Conservation (phyloP, 2,113 vertebrate species). For the Mystacornis crossleyi region DNA sequence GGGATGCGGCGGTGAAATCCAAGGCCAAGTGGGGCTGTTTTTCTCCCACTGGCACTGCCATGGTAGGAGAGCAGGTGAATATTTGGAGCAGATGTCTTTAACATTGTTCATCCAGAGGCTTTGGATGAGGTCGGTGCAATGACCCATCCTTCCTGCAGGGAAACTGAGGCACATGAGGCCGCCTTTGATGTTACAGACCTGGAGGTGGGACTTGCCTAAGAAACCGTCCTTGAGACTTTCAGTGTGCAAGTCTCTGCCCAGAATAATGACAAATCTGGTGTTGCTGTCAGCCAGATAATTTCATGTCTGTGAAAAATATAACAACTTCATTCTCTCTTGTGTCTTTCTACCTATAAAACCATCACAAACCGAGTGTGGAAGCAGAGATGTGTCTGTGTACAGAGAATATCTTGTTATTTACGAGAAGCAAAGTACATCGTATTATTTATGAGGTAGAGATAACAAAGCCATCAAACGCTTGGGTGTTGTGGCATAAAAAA, state of each 20-base stretch:
- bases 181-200: neutral
- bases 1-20: neutral
- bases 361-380: neutral
- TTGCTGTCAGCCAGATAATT: neutral
- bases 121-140: neutral
- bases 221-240: neutral
- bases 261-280: neutral
- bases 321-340: neutral
- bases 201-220: neutral
- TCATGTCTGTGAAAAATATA: neutral
- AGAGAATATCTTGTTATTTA: neutral
- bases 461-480: neutral
- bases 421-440: neutral
- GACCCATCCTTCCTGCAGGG: neutral
- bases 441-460: neutral
- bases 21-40: neutral
- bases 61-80: neutral
- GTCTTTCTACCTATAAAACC: neutral
- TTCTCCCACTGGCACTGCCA: neutral
- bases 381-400: accelerated
- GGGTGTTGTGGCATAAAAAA: neutral
- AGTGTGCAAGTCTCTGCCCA: neutral
- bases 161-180: neutral
- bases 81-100: neutral
- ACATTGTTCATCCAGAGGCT: neutral